These are phyloP conservation scores for Tribolium madens DNA, from an alignment of 1,140 invertebrate species.

Conservation along the genomic window DNA sequence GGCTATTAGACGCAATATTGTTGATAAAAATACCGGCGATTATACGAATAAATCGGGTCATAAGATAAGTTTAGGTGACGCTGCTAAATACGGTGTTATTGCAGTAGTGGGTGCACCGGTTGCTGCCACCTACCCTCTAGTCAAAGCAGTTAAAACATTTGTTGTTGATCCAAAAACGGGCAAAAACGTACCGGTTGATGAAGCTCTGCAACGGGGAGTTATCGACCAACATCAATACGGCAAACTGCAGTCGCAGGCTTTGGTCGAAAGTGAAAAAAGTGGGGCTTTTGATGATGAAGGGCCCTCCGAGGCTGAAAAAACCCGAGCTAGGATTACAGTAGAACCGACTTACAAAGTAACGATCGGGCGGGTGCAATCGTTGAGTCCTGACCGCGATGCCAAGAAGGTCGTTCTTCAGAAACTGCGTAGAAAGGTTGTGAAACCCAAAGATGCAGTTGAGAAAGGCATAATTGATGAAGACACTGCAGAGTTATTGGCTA, in stretches of 20 bases:
- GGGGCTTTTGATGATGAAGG: slow-evolving; percentile 59
- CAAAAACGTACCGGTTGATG: slow-evolving; percentile 80
- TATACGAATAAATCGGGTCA: slow-evolving; percentile 76
- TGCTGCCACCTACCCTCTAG: slow-evolving; percentile 71
- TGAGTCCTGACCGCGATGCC: slow-evolving; percentile 71
- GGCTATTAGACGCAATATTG: slow-evolving; percentile 80
- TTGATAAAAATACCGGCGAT: slow-evolving; percentile 79
- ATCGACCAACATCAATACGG: slow-evolving; percentile 74
- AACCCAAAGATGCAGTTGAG: slow-evolving; percentile 78
- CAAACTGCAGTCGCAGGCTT: slow-evolving; percentile 68
- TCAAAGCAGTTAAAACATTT: slow-evolving; percentile 71
- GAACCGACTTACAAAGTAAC: slow-evolving; percentile 78
- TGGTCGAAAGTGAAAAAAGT: slow-evolving; percentile 46
- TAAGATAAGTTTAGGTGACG: slow-evolving; percentile 79
- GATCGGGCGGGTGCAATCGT: slow-evolving; percentile 71
- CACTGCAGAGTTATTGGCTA: slow-evolving; percentile 78
- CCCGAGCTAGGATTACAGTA: slow-evolving; percentile 71
- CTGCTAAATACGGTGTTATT: slow-evolving; percentile 79
- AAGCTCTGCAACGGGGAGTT: slow-evolving; percentile 83
- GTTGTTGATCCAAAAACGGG: slow-evolving; percentile 84
- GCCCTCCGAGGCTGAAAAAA: slow-evolving; percentile 70
- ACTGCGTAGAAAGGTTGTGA: slow-evolving; percentile 79
- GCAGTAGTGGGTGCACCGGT: slow-evolving; percentile 79
- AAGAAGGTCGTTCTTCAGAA: slow-evolving; percentile 83
- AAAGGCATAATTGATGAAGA: slow-evolving; percentile 80